These are phyloP conservation scores for Petrocephalus zakoni DNA, from an alignment of 2,113 vertebrate species.

Conservation along the genomic window DNA sequence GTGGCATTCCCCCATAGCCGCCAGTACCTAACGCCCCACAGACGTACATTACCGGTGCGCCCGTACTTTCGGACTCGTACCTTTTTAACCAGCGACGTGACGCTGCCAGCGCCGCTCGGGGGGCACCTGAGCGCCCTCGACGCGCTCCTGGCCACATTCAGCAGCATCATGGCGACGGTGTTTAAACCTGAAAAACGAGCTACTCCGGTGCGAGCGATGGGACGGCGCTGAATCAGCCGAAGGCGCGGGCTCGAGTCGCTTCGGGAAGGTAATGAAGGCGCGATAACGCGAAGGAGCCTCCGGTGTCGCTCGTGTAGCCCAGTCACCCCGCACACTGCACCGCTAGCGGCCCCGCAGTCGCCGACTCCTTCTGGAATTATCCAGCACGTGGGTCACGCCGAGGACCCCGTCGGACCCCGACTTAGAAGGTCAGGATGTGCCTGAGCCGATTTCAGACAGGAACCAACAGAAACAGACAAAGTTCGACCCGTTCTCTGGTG, in stretches of 20 bases:
- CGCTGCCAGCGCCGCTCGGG: slow-evolving; percentile 27
- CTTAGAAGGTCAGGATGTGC: not conserved
- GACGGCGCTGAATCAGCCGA: not conserved
- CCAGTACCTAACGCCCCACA: not conserved
- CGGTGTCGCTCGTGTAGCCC: too few relatives aligned
- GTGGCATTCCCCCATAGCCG: not conserved
- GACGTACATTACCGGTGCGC: not conserved
- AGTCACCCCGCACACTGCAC: not conserved
- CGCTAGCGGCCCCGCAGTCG: not conserved
- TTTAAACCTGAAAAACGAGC: not conserved
- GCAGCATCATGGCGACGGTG: slow-evolving; percentile 48
- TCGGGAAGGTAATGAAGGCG: too few relatives aligned
- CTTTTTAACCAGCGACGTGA: slow-evolving; percentile 53
- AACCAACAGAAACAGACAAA: not conserved
- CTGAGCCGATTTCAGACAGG: slow-evolving; percentile 15
- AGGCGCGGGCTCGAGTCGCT: not conserved
- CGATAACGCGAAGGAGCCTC: not conserved
- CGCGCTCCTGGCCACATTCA: slow-evolving; percentile 47
- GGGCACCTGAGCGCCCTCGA: slow-evolving; percentile 47
- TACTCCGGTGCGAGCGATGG: not conserved
- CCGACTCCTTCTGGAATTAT: slow-evolving; percentile 54
- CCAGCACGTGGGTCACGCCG: slow-evolving; percentile 55
- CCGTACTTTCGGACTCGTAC: slow-evolving; percentile 30
- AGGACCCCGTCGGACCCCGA: slow-evolving; percentile 35
- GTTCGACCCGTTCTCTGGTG: too few relatives aligned